Evolutionary conservation across 2,888 invertebrate genomes (phyloP).

Genomic region (Spodoptera littoralis): DNA sequence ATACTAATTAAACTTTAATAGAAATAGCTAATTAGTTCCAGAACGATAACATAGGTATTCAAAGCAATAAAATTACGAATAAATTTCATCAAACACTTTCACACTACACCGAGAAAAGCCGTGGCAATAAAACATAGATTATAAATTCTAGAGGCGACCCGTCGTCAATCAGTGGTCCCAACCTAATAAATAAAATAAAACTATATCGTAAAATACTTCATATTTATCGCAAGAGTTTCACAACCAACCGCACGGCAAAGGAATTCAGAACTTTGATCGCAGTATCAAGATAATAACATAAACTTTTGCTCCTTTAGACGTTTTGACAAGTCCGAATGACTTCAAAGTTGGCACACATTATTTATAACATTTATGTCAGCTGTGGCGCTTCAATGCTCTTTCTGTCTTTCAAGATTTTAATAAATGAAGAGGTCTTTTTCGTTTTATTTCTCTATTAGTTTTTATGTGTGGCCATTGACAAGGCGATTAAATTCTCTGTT

Average conservation of each 20-base stretch:
- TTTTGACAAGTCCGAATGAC: constrained; percentile 70
- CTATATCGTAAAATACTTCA: constrained; percentile 43
- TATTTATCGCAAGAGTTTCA: constrained; percentile 49
- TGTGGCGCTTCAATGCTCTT: constrained; percentile 33
- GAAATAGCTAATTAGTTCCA: too few relatives aligned
- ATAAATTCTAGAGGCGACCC: constrained; percentile 33
- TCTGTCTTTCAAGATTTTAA: constrained; percentile 35
- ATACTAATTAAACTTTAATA: constrained; percentile 2
- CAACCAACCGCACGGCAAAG: constrained; percentile 47
- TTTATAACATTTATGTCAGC: constrained; percentile 47
- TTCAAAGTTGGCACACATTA: constrained; percentile 53
- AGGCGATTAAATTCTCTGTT: constrained; percentile 10
- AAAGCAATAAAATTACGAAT: neutral
- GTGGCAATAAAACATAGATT: constrained; percentile 40
- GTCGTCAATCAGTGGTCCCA: constrained; percentile 40
- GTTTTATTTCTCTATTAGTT: constrained; percentile 20
- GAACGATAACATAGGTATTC: too few relatives aligned
- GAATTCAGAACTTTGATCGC: constrained; percentile 72
- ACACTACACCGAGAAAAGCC: constrained; percentile 4
- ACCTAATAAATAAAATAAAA: constrained; percentile 48
- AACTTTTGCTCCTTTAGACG: constrained; percentile 71
- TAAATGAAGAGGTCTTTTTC: constrained; percentile 15
- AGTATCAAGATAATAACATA: constrained; percentile 64
- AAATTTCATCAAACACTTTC: constrained; percentile 5
- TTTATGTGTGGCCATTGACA: constrained; percentile 21